Evolutionary conservation across 2,113 vertebrate species (phyloP), one percentile per base, ranked within the genome.

Genomic region (Illadopsis cleaveri): DNA sequence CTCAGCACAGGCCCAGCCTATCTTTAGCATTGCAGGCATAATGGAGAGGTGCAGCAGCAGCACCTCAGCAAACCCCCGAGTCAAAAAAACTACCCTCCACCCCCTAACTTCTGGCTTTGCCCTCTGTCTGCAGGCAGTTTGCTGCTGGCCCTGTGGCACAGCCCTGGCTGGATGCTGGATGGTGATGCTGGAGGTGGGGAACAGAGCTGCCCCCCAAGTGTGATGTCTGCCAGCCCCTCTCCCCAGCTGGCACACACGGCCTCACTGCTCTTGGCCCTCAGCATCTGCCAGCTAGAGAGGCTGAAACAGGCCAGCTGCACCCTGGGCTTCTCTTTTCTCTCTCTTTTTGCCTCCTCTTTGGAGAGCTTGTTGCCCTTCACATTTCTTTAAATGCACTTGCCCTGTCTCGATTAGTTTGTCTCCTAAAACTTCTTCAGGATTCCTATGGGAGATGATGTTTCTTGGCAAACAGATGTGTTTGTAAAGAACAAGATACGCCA

Each of bases 381-480:
- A 7, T 31, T 68, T 61, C 70, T 87, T 82, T 76, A 82, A 68
- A 40, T 8, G 50, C 56, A 9, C 65, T 81, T 77, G 72, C 53
- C 68, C 57, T 1, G 0, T 91, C 68, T 42, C 3, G 0, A 12
- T 85, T n/a, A 47, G 45, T 89, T 95, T 82, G 82, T 65, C 93
- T 91, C 93, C 94, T 93, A 87, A 87, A 96, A 79, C 72, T 89
- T 56, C 11, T 89, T 42, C 86, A 50, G 70, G 88, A 94, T 96
- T 96, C 93, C 90, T 64, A 82, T 84, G 84, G 94, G 85, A 84
- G 86, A 71, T 86, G 42, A 61, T 89, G 87, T 87, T 84, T 77
- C 93, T 89, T 90, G 93, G 69, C 37, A 19, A 86, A 62, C 21
- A 25, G 86, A 77, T 20, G 44, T 66, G 69, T 45, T 89, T 93